phyloP scores from a whole-genome alignment of 2,797 vertebrate species.

The Scolopax rusticola region DNA sequence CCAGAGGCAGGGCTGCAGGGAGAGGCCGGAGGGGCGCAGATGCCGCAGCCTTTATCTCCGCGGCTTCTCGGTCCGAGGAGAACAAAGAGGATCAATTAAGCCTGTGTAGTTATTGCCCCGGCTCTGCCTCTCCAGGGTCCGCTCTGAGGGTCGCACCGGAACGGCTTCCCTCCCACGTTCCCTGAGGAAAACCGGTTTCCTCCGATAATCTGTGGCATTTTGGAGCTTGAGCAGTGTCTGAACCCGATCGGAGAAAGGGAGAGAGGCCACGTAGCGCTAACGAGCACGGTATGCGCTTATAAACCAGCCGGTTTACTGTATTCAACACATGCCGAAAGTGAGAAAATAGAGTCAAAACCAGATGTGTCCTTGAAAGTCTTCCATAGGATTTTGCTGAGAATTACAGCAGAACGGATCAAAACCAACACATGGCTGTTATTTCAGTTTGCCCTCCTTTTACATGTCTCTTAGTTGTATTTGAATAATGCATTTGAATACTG shows the following conservation, averaged over 20 bases:
- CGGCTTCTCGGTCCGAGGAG: neutral
- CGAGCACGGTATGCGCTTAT: rapidly evolving
- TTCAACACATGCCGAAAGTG: neutral
- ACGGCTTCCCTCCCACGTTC: neutral
- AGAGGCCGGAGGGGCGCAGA: neutral
- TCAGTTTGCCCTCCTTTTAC: neutral
- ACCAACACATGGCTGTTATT: neutral
- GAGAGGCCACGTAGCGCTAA: neutral
- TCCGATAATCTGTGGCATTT: neutral
- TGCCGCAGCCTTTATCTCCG: neutral
- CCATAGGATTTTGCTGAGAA: neutral
- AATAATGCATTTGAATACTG: neutral
- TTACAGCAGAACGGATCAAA: neutral
- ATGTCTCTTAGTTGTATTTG: neutral
- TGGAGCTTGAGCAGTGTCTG: neutral
- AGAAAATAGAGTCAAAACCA: neutral
- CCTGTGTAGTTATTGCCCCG: neutral
- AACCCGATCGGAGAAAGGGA: neutral
- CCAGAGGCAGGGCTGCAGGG: neutral
- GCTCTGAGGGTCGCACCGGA: neutral
- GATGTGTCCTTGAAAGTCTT: neutral
- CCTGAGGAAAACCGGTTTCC: neutral
- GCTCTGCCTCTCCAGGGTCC: neutral
- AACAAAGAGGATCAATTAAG: constrained; percentile 45
- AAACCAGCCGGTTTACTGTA: rapidly evolving